Conservation (phyloP, 2,113 vertebrate genomes). For the Pithys albifrons region DNA sequence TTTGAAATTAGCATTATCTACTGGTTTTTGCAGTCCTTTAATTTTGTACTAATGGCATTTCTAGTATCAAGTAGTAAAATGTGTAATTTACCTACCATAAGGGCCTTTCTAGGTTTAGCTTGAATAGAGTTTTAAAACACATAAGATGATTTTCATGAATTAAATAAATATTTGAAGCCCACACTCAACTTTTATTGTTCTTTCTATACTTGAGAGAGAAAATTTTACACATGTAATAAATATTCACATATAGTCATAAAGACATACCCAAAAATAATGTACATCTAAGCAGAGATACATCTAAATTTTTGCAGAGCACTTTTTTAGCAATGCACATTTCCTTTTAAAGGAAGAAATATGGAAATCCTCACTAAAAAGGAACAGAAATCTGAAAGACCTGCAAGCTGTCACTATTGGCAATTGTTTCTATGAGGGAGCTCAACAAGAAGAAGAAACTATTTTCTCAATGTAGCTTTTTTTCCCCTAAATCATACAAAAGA, state of each 20-base stretch:
- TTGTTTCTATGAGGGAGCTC: conserved; percentile 8
- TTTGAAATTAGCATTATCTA: conserved; percentile 80
- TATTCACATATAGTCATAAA: not conserved
- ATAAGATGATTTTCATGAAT: conserved; percentile 64
- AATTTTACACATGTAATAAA: not conserved
- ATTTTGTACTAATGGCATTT: conserved; percentile 74
- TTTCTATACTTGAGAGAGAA: not conserved
- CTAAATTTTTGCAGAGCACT: not conserved
- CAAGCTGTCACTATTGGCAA: not conserved
- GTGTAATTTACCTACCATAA: conserved; percentile 75
- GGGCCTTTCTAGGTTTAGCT: conserved; percentile 64
- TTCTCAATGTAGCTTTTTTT: not conserved
- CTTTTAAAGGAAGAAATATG: not conserved
- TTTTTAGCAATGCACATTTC: not conserved
- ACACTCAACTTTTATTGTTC: conserved; percentile 60
- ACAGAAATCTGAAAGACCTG: not conserved
- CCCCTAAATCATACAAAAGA: not conserved
- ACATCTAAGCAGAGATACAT: not conserved
- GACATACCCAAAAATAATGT: not conserved
- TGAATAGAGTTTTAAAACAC: conserved; percentile 72
- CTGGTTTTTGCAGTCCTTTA: conserved; percentile 71
- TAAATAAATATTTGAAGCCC: conserved; percentile 71
- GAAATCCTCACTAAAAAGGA: conserved; percentile 6
- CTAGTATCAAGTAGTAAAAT: conserved; percentile 71
- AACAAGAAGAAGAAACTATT: not conserved